These are phyloP conservation scores for Rafetus swinhoei DNA, from an alignment of 2,113 vertebrate species.

Conservation along the genomic window DNA sequence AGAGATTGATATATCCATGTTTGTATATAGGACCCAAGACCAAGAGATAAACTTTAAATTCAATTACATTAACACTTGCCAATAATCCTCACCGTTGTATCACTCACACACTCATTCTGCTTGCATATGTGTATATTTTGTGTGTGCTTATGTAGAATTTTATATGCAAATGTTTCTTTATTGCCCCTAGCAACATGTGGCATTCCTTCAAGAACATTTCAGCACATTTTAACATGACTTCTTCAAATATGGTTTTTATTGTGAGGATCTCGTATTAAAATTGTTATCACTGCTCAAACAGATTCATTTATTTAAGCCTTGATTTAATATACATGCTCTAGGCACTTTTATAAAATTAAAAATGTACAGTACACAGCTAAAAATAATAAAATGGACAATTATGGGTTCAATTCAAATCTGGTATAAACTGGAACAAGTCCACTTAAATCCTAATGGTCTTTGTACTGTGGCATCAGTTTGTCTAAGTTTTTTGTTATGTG, in stretches of 20 bases:
- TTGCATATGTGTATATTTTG: slow-evolving; percentile 67
- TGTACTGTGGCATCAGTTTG: background rate
- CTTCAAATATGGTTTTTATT: slow-evolving; percentile 67
- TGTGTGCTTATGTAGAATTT: slow-evolving; percentile 65
- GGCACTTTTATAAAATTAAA: slow-evolving; percentile 58
- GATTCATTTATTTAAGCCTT: slow-evolving; percentile 65
- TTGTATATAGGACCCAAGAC: slow-evolving; percentile 36
- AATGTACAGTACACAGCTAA: slow-evolving; percentile 51
- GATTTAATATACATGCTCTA: slow-evolving; percentile 62
- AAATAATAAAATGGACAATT: slow-evolving; percentile 51
- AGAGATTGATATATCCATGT: slow-evolving; percentile 40
- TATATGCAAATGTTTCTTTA: slow-evolving; percentile 71
- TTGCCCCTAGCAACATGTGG: slow-evolving; percentile 72
- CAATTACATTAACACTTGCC: slow-evolving; percentile 61
- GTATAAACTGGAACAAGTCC: background rate
- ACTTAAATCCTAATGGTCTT: background rate
- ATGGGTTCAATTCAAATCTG: slow-evolving; percentile 44
- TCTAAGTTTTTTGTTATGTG: background rate
- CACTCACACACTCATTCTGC: slow-evolving; percentile 66
- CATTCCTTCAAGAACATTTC: slow-evolving; percentile 71
- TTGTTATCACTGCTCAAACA: slow-evolving; percentile 65
- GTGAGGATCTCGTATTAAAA: slow-evolving; percentile 64
- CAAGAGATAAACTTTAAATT: slow-evolving; percentile 61
- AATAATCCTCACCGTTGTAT: slow-evolving; percentile 64
- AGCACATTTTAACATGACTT: slow-evolving; percentile 62